phyloP scores from a whole-genome alignment of 2,888 invertebrate species.

The Agrotis ipsilon region DNA sequence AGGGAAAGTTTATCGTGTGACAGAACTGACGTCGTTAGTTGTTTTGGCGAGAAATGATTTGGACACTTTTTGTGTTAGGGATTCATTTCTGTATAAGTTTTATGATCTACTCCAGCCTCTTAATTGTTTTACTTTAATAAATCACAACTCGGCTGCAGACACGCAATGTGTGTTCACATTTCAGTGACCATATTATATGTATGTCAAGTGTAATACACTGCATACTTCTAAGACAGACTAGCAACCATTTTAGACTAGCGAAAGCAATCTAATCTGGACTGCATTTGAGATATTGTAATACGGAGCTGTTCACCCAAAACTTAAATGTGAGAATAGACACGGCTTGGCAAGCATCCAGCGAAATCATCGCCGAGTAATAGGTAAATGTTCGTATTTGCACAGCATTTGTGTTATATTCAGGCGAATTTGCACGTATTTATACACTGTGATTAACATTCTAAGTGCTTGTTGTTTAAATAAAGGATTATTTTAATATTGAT shows the following conservation, averaged over 20 bases:
- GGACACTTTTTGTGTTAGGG: neutral
- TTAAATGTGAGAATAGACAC: slow-evolving; percentile 69
- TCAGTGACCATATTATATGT: neutral
- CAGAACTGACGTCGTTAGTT: neutral
- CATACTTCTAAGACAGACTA: slow-evolving; percentile 15
- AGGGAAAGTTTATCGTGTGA: slow-evolving; percentile 4
- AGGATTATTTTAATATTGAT: slow-evolving; percentile 50
- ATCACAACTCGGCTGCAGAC: neutral
- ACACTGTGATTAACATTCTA: slow-evolving; percentile 63
- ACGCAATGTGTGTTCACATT: slow-evolving; percentile 7
- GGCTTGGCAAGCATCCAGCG: slow-evolving; percentile 76
- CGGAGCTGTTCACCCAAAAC: slow-evolving; percentile 61
- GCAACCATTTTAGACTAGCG: slow-evolving; percentile 32
- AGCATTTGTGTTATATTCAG: slow-evolving; percentile 77
- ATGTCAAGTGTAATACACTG: slow-evolving; percentile 7
- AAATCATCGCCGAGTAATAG: slow-evolving; percentile 79
- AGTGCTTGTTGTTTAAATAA: slow-evolving; percentile 53
- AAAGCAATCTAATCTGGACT: slow-evolving; percentile 56
- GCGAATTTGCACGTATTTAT: slow-evolving; percentile 72
- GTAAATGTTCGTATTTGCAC: slow-evolving; percentile 77
- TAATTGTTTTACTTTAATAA: slow-evolving; percentile 2
- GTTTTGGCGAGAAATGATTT: neutral
- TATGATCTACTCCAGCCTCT: too few relatives aligned
- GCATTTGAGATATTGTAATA: slow-evolving; percentile 61
- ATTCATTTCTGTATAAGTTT: too few relatives aligned